Conservation (phyloP, 30 jellyfish, hydroid and myxozoan species). For the Hydra vulgaris region DNA sequence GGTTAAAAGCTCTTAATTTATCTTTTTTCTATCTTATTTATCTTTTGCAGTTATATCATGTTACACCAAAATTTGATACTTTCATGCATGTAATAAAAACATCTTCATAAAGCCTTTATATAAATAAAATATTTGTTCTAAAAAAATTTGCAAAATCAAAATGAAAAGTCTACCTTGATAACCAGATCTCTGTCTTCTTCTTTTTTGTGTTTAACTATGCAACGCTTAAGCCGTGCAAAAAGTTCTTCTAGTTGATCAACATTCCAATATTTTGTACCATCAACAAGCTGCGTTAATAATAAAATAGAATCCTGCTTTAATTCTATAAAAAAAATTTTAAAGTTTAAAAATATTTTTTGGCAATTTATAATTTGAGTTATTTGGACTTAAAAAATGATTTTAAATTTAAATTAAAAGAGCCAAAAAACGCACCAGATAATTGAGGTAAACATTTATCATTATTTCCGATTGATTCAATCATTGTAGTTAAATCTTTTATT, state of each 20-base stretch:
- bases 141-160: no score
- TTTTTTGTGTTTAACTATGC: slow-evolving; percentile 8
- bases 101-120: no score
- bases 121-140: no score
- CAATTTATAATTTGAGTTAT: no score
- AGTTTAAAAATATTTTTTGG: background rate
- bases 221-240: slow-evolving; percentile 14
- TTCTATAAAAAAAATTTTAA: background rate
- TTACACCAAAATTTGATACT: no score
- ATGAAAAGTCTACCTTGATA: slow-evolving; percentile 10
- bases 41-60: no score
- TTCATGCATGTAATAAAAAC: no score
- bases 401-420: background rate
- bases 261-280: slow-evolving; percentile 3
- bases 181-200: slow-evolving; percentile 11
- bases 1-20: no score
- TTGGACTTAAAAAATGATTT: no score
- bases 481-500: background rate
- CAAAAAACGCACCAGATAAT: background rate
- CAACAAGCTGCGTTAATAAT: slow-evolving; percentile 13
- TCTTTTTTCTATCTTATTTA: no score
- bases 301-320: background rate
- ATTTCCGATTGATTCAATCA: background rate
- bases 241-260: slow-evolving; percentile 13
- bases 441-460: background rate